Evolutionary conservation across 2,888 invertebrate genomes (phyloP).

Genomic region (Lycia hirtaria): DNA sequence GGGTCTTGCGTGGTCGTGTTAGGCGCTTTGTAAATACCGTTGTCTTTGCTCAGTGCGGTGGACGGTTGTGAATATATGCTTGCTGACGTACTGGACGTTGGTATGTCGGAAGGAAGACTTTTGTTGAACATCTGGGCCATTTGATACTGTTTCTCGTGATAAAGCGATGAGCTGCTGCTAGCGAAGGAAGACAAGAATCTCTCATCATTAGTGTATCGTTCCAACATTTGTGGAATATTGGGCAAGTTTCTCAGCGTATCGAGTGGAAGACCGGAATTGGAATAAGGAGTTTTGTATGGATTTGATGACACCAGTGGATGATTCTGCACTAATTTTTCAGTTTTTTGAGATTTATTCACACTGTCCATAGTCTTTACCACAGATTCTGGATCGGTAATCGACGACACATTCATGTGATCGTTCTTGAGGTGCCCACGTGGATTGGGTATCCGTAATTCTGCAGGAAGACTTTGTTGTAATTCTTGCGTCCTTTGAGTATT

Average conservation of each 20-base stretch:
- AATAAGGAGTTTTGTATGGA: slow-evolving; percentile 74
- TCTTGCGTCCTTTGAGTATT: slow-evolving; percentile 66
- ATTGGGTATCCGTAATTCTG: slow-evolving; percentile 77
- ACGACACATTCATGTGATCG: slow-evolving; percentile 60
- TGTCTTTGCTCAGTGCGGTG: slow-evolving; percentile 67
- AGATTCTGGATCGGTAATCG: slow-evolving; percentile 57
- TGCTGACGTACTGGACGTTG: slow-evolving; percentile 62
- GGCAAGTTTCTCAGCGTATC: slow-evolving; percentile 84
- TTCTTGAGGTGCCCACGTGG: slow-evolving; percentile 67
- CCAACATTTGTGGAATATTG: slow-evolving; percentile 86
- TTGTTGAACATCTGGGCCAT: slow-evolving; percentile 87
- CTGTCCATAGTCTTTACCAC: slow-evolving; percentile 65
- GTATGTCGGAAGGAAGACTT: slow-evolving; percentile 70
- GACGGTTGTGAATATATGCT: slow-evolving; percentile 72
- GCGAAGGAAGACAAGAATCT: slow-evolving; percentile 82
- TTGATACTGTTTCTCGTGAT: slow-evolving; percentile 86
- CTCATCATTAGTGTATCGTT: slow-evolving; percentile 85
- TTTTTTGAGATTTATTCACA: slow-evolving; percentile 66
- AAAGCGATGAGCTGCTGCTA: slow-evolving; percentile 72
- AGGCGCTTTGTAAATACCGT: slow-evolving; percentile 63
- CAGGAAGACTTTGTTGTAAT: slow-evolving; percentile 65
- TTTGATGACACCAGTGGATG: slow-evolving; percentile 70
- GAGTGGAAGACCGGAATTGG: slow-evolving; percentile 71
- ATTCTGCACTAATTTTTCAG: slow-evolving; percentile 70
- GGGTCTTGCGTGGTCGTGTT: slow-evolving; percentile 56